phyloP scores from a whole-genome alignment of 2,113 vertebrate genomes.

The Thomomys bottae region DNA sequence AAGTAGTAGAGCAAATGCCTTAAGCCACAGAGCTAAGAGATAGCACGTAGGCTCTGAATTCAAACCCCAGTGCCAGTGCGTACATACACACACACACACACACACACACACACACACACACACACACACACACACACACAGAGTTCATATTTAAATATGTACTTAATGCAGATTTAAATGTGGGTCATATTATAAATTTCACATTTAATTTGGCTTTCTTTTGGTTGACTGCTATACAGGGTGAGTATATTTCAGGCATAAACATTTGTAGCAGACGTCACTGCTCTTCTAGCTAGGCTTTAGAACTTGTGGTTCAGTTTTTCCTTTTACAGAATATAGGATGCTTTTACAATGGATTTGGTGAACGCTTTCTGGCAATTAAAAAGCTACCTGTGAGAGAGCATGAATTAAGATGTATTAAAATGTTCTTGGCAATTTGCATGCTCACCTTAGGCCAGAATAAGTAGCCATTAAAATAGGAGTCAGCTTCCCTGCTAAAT shows the following conservation, averaged over 20 bases:
- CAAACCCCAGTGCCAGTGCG: too few relatives aligned
- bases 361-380: background rate
- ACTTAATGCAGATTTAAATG: background rate
- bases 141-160: background rate
- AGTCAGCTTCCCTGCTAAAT: background rate
- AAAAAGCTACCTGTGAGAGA: background rate
- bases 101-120: too few relatives aligned
- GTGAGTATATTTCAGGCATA: background rate
- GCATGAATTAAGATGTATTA: background rate
- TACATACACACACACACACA: too few relatives aligned
- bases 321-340: background rate
- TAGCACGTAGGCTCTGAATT: too few relatives aligned
- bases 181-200: background rate
- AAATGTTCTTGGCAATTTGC: background rate
- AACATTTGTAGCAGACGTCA: slow-evolving; percentile 6
- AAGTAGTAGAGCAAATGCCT: too few relatives aligned
- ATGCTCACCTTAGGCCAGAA: background rate
- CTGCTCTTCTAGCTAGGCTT: background rate
- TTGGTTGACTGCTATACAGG: background rate
- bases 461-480: background rate
- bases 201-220: background rate
- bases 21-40: too few relatives aligned
- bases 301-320: background rate
- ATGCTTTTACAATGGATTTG: background rate
- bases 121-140: too few relatives aligned